Conservation (phyloP, 2,113 vertebrate genomes). For the Microtus ochrogaster region DNA sequence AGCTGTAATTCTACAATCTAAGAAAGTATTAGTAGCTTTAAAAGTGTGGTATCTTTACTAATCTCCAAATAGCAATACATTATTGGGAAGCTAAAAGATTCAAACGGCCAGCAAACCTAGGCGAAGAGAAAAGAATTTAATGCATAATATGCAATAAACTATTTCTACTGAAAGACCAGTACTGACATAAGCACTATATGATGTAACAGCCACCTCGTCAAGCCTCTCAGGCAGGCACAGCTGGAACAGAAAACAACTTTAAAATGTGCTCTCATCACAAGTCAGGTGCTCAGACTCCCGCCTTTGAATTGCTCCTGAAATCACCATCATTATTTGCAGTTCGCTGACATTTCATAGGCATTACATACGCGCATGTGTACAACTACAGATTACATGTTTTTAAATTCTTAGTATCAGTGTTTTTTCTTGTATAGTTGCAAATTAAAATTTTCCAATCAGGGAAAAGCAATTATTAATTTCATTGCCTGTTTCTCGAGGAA, state of each 20-base stretch:
- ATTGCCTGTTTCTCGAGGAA: slow-evolving; percentile 26
- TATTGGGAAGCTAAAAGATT: not conserved
- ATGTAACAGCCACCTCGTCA: not conserved
- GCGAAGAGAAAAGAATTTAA: slow-evolving; percentile 15
- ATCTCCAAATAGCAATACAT: not conserved
- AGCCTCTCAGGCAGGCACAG: not conserved
- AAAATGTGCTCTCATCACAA: slow-evolving; percentile 7
- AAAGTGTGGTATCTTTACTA: not conserved
- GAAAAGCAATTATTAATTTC: slow-evolving; percentile 26
- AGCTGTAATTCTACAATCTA: slow-evolving; percentile 48
- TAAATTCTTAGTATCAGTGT: not conserved
- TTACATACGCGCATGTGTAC: not conserved
- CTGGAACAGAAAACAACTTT: slow-evolving; percentile 17
- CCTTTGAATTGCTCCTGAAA: not conserved
- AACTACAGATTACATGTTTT: slow-evolving; percentile 8
- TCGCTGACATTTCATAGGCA: slow-evolving; percentile 11
- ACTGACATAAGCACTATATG: not conserved
- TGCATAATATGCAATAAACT: not conserved
- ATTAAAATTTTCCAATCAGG: slow-evolving; percentile 43
- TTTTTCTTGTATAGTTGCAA: not conserved
- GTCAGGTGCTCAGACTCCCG: slow-evolving; percentile 32
- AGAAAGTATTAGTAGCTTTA: not conserved
- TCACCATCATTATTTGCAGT: not conserved
- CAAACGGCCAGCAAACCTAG: slow-evolving; percentile 4
- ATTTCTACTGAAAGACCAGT: slow-evolving; percentile 40